A percentile compares a stretch with the other conserved stretches of the same genome.
phyloP scores from a whole-genome alignment of 2,888 invertebrate genomes.

The Galeopsomyia nigrocyanea region DNA sequence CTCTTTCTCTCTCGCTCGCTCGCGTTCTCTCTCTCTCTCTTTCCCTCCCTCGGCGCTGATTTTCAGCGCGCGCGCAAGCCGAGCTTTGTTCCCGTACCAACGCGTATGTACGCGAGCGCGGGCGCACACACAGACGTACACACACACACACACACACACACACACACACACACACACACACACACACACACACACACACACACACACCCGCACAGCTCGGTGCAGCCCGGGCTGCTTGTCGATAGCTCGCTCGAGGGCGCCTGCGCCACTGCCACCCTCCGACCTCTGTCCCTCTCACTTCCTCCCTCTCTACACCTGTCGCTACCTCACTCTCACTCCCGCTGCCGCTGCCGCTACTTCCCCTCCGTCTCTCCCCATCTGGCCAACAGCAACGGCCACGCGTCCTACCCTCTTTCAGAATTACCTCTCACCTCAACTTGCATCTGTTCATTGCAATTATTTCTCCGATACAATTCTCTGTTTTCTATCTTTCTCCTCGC shows the following conservation, averaged over 20 bases:
- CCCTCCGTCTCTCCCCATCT: neutral
- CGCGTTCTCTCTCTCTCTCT: conserved; percentile 2
- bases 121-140: too few species aligned
- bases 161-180: too few species aligned
- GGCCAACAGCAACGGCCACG: neutral
- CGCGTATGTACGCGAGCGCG: too few species aligned
- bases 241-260: conserved; percentile 1
- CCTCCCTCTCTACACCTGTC: conserved; percentile 8
- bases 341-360: neutral
- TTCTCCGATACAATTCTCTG: too few species aligned
- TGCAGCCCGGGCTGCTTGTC: conserved; percentile 1
- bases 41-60: neutral
- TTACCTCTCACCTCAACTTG: too few species aligned
- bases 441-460: too few species aligned
- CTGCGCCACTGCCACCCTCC: neutral
- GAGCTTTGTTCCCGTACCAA: too few species aligned
- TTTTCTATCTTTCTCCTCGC: too few species aligned
- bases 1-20: conserved; percentile 10
- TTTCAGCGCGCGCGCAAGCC: neutral
- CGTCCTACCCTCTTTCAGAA: too few species aligned
- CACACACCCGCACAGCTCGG: too few species aligned
- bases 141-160: too few species aligned
- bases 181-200: too few species aligned
- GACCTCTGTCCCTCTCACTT: conserved; percentile 1
- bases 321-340: conserved; percentile 18